phyloP scores from a whole-genome alignment of 1,140 invertebrate species.

The Aphelinus atriplicis region DNA sequence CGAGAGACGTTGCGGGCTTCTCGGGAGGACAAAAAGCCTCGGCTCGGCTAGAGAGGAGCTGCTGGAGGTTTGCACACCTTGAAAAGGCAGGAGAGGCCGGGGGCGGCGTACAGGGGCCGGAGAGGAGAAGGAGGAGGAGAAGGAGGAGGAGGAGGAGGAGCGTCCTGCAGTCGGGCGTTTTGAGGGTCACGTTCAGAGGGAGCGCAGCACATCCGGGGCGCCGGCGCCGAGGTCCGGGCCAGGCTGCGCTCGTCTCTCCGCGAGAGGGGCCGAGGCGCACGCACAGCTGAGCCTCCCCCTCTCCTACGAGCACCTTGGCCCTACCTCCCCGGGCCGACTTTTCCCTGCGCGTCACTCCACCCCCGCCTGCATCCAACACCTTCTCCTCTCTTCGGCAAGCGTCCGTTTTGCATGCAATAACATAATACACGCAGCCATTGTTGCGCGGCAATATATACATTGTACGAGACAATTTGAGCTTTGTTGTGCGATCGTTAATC shows the following conservation, averaged over 20 bases:
- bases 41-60: no score
- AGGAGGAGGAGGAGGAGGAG: neutral
- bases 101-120: neutral
- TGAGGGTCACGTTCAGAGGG: slow-evolving; percentile 65
- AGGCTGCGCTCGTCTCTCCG: neutral
- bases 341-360: slow-evolving; percentile 4
- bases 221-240: slow-evolving; percentile 46
- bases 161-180: slow-evolving; percentile 45
- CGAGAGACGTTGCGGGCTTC: no score
- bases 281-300: slow-evolving; percentile 58
- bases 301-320: slow-evolving; percentile 29
- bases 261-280: slow-evolving; percentile 40
- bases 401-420: no score
- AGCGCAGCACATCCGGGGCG: slow-evolving; percentile 2
- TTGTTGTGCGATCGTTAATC: no score
- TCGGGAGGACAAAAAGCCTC: no score
- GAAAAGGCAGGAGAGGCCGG: neutral
- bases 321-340: neutral
- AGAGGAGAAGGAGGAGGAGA: neutral
- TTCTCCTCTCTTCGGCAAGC: neutral
- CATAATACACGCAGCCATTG: no score
- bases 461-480: no score
- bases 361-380: neutral
- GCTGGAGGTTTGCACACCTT: no score
- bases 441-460: no score